Conservation (phyloP, 2,888 invertebrate species). For the Epiblema foenella region DNA sequence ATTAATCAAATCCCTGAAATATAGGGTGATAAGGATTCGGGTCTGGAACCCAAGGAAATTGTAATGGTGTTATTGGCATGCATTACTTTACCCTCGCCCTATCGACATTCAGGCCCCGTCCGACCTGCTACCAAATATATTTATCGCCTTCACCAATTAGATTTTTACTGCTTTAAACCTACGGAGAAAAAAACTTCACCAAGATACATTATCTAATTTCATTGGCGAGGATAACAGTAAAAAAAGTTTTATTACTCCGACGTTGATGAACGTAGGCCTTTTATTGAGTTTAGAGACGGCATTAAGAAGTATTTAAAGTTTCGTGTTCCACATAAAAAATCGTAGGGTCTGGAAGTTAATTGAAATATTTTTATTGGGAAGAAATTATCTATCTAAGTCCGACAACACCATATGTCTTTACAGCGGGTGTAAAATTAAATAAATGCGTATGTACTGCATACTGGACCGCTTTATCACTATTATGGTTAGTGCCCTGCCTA, state of each 20-base stretch:
- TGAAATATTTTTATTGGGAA: constrained; percentile 61
- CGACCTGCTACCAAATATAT: constrained; percentile 73
- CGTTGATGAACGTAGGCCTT: constrained; percentile 78
- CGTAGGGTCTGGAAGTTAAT: constrained; percentile 72
- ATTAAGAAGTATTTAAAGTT: constrained; percentile 78
- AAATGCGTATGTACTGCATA: constrained; percentile 1
- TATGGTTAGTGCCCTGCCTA: too few species aligned
- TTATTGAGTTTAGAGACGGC: constrained; percentile 81
- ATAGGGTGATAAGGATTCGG: constrained; percentile 65
- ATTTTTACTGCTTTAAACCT: constrained; percentile 73
- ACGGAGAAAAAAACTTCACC: constrained; percentile 62
- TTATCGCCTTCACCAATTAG: constrained; percentile 76
- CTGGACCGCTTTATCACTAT: too few species aligned
- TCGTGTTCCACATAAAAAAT: constrained; percentile 72
- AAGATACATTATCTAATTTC: constrained; percentile 80
- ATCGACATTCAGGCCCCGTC: constrained; percentile 70
- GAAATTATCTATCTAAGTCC: constrained; percentile 48
- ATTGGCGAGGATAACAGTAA: constrained; percentile 77
- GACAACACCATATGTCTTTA: constrained; percentile 27
- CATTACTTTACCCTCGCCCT: constrained; percentile 68
- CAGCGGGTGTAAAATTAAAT: constrained; percentile 6
- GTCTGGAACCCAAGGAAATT: constrained; percentile 61
- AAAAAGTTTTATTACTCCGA: constrained; percentile 78
- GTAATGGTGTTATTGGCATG: constrained; percentile 75
- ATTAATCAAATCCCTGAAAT: constrained; percentile 58